Base-by-base conservation (phyloP, 2,888 invertebrate species). In the Punctoribates punctum region DNA sequence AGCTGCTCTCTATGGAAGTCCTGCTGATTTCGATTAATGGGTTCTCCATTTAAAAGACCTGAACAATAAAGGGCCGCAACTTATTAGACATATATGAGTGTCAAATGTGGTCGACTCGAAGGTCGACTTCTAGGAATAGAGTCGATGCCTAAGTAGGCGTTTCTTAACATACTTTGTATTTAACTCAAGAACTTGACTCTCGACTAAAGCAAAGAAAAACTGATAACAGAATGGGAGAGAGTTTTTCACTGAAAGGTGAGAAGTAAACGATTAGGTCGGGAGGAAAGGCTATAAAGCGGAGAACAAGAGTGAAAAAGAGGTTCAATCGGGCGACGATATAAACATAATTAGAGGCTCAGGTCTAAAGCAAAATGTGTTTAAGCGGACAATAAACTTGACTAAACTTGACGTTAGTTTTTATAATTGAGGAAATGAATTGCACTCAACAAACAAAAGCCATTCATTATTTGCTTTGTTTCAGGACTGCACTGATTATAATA, bases 391-490 rank as follows among this genome's bases (percentile, higher is more conserved):
- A 60, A 54, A 17, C 20, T 54, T 8, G 5, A 17, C 9, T 54
- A n/a, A n/a, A n/a, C n/a, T n/a, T n/a, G n/a, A n/a, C n/a, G n/a
- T 54, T 54, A 11, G 54, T 54, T 54, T 54, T 54, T 17, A 20
- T 60, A 60, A 60, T 60, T 60, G 60, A 60, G 60, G 60, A 60
- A 60, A 60, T 60, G 60, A 54, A 4, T 25, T 20, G 25, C 23
- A 60, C 60, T 9, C 25, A 25, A 60, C 23, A 20, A 60, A 60
- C 20, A 23, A 60, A 60, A 27, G 25, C 60, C 5, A 11, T n/a
- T 25, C 15, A 51, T 23, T 60, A 60, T 60, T 60, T 23, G 60
- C 25, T 60, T 27, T 51, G 51, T 51, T 23, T 60, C 27, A 23
- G 25, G 6, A 23, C n/a, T 60, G 60, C 27, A 27, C 60, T 60